Base-by-base conservation (phyloP, 64 coral and sea anemone species). In the Stylophora pistillata region DNA sequence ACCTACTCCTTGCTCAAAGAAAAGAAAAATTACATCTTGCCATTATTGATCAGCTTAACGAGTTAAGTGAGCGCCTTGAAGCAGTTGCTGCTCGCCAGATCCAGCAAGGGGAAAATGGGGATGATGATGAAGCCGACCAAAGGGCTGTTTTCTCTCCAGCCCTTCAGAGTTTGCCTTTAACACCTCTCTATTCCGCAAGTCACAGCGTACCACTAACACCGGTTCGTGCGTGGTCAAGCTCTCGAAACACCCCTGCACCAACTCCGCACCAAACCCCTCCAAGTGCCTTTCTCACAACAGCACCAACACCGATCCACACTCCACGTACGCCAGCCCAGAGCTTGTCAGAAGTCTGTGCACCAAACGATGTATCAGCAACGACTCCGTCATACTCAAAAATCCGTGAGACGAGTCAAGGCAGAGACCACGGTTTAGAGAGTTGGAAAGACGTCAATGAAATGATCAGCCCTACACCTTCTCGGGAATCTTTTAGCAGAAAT, bases 51-150 rank as follows among this genome's bases (percentile, higher is more conserved):
- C 80, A 84, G 69, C 74, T 89, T 71, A 79, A 81, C 23, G 3
- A 80, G 47, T 72, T 89, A 15, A 89, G 62, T 81, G 74, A 79
- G 26, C 69, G 88, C 69, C 56, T 89, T 78, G 88, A 89, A 70
- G 88, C 88, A n/a, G 88, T 89, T 31, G 88, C 88, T 23, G 88
- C 88, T 41, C 63, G 78, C n/a, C 88, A 89, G 61, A 58, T 71
- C 18, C 41, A 89, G 55, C 76, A 89, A 55, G 78, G 64, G 10
- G 74, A 69, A 28, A 26, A 21, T 37, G 62, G 55, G 53, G 62
- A 71, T 58, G 70, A 25, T 26, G 62, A 68, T 6, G 1, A 18
- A 84, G 18, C 21, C 14, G 80, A 84, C 28, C 80, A 68, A 23
- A 32, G 80, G 9, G 33, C 80, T 16, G 58, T 63, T 13, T 84